A percentile compares a stretch with the other conserved stretches of the same genome.
Evolutionary conservation across 2,888 invertebrate genomes (phyloP).

Genomic region (Caenorhabditis angaria): DNA sequence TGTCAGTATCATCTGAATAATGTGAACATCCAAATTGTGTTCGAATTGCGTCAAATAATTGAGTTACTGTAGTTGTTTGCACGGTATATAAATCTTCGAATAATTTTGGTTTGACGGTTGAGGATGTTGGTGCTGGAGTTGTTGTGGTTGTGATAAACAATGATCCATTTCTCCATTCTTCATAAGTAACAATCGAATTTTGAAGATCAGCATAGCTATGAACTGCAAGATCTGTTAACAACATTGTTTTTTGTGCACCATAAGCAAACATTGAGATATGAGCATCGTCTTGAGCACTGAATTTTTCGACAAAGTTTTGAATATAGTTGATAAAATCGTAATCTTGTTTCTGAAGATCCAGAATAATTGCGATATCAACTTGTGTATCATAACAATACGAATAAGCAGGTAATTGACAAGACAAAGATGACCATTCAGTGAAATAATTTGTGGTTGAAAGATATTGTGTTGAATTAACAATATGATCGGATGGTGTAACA

Average conservation of each 20-base stretch:
- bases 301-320: constrained; percentile 18
- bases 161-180: constrained; percentile 34
- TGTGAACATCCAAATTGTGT: constrained; percentile 41
- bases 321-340: constrained; percentile 31
- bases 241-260: constrained; percentile 15
- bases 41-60: constrained; percentile 10
- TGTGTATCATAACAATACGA: constrained; percentile 27
- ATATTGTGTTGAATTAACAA: constrained; percentile 2
- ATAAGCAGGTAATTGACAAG: constrained; percentile 27
- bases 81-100: neutral
- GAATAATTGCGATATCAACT: constrained; percentile 29
- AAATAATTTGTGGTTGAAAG: constrained; percentile 20
- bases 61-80: neutral
- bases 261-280: constrained; percentile 36
- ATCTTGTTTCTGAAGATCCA: constrained; percentile 30
- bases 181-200: constrained; percentile 14
- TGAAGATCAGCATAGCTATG: constrained; percentile 23
- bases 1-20: constrained; percentile 31
- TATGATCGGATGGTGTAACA: constrained; percentile 18
- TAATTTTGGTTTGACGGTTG: constrained; percentile 19
- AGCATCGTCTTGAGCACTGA: constrained; percentile 30
- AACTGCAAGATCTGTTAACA: constrained; percentile 18
- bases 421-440: constrained; percentile 22
- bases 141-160: constrained; percentile 22
- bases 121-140: constrained; percentile 4